Conservation (phyloP, 2,113 vertebrate species). For the Calonectris borealis region DNA sequence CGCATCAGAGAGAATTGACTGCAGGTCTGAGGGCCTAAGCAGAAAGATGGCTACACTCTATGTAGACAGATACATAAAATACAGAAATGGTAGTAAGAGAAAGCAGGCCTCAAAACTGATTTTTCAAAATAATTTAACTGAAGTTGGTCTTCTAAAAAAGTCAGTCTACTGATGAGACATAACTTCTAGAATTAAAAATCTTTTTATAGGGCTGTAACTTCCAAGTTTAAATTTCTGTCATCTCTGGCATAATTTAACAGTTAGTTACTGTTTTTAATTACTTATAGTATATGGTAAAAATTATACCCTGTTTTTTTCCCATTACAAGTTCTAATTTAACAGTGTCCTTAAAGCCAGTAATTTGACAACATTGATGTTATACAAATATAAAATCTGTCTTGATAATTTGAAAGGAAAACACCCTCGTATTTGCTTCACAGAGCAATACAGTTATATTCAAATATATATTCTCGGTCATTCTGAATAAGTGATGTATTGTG, state of each 20-base stretch:
- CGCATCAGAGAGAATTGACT: constrained; percentile 78
- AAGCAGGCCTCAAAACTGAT: not conserved
- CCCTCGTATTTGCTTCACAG: not conserved
- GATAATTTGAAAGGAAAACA: not conserved
- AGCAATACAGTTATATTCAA: not conserved
- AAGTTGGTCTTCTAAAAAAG: not conserved
- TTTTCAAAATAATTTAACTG: not conserved
- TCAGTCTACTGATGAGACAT: rapidly evolving
- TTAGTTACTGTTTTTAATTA: not conserved
- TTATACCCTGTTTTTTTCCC: not conserved
- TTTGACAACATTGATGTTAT: not conserved
- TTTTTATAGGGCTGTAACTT: not conserved
- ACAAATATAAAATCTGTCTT: not conserved
- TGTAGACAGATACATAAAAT: not conserved
- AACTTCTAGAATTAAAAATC: not conserved
- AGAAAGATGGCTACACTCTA: constrained; percentile 81
- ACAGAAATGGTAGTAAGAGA: not conserved
- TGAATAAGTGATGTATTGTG: not conserved
- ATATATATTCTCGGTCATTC: not conserved
- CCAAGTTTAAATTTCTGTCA: not conserved
- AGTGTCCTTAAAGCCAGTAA: not conserved
- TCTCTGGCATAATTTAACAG: not conserved
- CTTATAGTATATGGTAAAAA: not conserved
- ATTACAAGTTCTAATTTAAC: not conserved
- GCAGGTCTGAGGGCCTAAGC: constrained; percentile 78